These are phyloP conservation scores for Eulithis prunata DNA, from an alignment of 2,888 invertebrate genomes.

Conservation along the genomic window DNA sequence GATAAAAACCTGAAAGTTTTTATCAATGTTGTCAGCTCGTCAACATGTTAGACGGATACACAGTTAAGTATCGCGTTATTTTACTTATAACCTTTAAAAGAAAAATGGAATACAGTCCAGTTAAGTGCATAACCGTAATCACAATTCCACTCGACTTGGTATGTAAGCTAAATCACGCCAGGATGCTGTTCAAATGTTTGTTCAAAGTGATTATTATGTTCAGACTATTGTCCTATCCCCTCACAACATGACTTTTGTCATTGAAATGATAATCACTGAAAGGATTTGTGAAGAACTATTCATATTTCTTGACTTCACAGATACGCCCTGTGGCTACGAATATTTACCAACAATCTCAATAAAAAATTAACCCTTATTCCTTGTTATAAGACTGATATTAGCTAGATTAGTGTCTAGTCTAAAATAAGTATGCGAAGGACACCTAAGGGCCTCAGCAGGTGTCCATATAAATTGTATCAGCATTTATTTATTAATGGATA, in stretches of 20 bases:
- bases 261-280: conserved; percentile 82
- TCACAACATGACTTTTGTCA: conserved; percentile 76
- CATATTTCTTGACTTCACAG: conserved; percentile 77
- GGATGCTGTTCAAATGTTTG: conserved; percentile 42
- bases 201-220: conserved; percentile 36
- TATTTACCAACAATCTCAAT: conserved; percentile 43
- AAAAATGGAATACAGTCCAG: conserved; percentile 2
- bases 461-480: conserved; percentile 64
- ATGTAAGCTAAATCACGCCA: conserved; percentile 29
- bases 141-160: conserved; percentile 35
- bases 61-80: neutral
- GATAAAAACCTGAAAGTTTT: too few relatives aligned
- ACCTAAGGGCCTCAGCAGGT: conserved; percentile 79
- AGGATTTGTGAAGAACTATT: conserved; percentile 80
- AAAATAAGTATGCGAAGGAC: conserved; percentile 62
- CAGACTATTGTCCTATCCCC: conserved; percentile 61
- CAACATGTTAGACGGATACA: too few relatives aligned
- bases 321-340: conserved; percentile 81
- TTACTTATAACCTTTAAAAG: neutral
- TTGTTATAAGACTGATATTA: conserved; percentile 41
- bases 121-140: neutral
- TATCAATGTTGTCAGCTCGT: too few relatives aligned
- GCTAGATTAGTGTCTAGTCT: conserved; percentile 31
- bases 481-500: conserved; percentile 53
- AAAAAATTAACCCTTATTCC: conserved; percentile 35